Conservation (phyloP, 1,140 invertebrate species). For the Meteorus sp. region DNA sequence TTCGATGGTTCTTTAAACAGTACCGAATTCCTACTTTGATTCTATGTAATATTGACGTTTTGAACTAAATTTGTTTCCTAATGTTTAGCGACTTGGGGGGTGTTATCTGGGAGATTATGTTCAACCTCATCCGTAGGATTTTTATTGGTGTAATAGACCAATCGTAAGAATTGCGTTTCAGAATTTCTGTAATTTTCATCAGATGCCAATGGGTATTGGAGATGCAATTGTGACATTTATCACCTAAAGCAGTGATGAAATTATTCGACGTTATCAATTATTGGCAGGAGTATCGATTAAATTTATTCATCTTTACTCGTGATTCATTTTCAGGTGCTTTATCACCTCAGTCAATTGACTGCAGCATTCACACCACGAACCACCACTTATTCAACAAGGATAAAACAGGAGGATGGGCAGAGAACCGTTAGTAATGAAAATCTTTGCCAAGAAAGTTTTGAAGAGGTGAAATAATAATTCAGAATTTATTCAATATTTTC, state of each 20-base stretch:
- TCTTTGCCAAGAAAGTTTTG: slow-evolving; percentile 40
- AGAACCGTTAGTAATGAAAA: slow-evolving; percentile 26
- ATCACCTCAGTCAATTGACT: slow-evolving; percentile 54
- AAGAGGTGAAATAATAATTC: slow-evolving; percentile 36
- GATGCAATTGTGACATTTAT: neutral
- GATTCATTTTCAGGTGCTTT: slow-evolving; percentile 47
- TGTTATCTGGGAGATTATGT: too few relatives aligned
- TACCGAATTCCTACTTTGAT: too few relatives aligned
- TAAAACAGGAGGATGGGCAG: slow-evolving; percentile 6
- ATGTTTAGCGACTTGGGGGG: too few relatives aligned
- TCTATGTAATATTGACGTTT: too few relatives aligned
- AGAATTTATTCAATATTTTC: slow-evolving; percentile 5
- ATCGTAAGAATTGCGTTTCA: too few relatives aligned
- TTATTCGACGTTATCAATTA: neutral
- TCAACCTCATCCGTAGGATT: too few relatives aligned
- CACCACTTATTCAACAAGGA: slow-evolving; percentile 31
- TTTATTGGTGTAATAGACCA: too few relatives aligned
- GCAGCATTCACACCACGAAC: slow-evolving; percentile 47
- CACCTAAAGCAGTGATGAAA: neutral
- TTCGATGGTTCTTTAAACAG: too few relatives aligned
- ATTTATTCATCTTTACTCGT: slow-evolving; percentile 22
- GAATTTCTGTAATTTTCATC: too few relatives aligned
- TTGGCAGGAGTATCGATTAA: neutral
- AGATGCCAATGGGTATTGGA: too few relatives aligned
- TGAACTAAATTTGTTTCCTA: too few relatives aligned